Conservation (phyloP, 2,113 vertebrate genomes). For the Sphyrna mokarran region DNA sequence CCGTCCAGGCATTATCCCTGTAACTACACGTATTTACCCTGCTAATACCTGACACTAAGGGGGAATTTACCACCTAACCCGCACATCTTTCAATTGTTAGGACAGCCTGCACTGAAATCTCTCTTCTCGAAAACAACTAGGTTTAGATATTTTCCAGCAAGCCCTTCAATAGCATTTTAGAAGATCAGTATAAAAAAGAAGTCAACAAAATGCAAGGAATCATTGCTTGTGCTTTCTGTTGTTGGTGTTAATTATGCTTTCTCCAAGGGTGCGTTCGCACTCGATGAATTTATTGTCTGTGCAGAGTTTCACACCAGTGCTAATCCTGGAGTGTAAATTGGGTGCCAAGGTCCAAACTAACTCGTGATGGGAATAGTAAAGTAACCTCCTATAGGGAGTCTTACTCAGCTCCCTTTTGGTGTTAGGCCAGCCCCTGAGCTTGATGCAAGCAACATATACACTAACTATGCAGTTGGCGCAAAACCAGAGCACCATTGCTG, state of each 20-base stretch:
- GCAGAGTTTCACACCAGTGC: neutral
- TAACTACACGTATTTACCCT: too few relatives aligned
- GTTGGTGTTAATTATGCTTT: conserved; percentile 23
- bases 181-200: conserved; percentile 3
- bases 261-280: neutral
- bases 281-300: conserved; percentile 29
- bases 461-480: neutral
- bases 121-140: neutral
- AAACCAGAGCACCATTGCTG: neutral
- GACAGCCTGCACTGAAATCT: neutral
- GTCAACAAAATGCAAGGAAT: conserved; percentile 11
- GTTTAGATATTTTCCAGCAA: neutral
- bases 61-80: too few relatives aligned
- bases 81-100: too few relatives aligned
- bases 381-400: neutral
- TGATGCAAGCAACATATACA: conserved; percentile 1
- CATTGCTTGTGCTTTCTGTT: neutral
- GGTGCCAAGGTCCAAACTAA: neutral
- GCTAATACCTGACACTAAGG: too few relatives aligned
- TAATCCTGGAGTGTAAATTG: conserved; percentile 35
- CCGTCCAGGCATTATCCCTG: too few relatives aligned
- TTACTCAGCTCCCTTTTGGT: conserved; percentile 4
- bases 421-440: neutral
- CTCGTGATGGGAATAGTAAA: neutral
- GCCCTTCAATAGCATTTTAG: neutral